A percentile compares a stretch with the other conserved stretches of the same genome.
Evolutionary conservation across 2,113 vertebrate genomes (phyloP).

Genomic region (Numenius arquata): DNA sequence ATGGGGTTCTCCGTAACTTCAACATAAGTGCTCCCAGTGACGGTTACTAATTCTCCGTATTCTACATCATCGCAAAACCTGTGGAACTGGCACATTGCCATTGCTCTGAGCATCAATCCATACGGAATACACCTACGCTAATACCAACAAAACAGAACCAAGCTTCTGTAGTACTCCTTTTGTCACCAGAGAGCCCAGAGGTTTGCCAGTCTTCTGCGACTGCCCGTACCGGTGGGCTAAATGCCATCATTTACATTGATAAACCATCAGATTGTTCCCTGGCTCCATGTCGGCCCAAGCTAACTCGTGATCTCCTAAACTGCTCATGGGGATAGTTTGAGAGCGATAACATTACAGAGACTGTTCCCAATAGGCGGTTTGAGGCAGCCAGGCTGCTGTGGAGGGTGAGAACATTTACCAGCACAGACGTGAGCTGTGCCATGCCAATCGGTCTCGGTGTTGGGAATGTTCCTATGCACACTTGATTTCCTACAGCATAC

Average conservation of each 20-base stretch:
- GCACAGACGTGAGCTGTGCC: background rate
- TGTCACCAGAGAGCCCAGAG: background rate
- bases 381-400: background rate
- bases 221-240: background rate
- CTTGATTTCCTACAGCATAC: background rate
- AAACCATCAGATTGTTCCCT: background rate
- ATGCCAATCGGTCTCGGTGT: accelerated
- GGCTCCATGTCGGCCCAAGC: background rate
- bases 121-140: background rate
- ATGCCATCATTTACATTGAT: background rate
- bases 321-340: background rate
- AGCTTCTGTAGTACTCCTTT: background rate
- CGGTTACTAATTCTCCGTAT: background rate
- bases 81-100: background rate
- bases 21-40: background rate
- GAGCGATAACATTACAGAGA: background rate
- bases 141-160: background rate
- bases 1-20: background rate
- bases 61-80: background rate
- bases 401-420: background rate
- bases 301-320: background rate
- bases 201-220: background rate
- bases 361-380: accelerated
- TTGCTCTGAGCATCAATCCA: background rate
- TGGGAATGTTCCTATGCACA: too few relatives aligned